Percentiles rank a stretch among this genome's conserved stretches.
Evolutionary conservation across 2,888 invertebrate species (phyloP).

Genomic region (Caenorhabditis sp.): DNA sequence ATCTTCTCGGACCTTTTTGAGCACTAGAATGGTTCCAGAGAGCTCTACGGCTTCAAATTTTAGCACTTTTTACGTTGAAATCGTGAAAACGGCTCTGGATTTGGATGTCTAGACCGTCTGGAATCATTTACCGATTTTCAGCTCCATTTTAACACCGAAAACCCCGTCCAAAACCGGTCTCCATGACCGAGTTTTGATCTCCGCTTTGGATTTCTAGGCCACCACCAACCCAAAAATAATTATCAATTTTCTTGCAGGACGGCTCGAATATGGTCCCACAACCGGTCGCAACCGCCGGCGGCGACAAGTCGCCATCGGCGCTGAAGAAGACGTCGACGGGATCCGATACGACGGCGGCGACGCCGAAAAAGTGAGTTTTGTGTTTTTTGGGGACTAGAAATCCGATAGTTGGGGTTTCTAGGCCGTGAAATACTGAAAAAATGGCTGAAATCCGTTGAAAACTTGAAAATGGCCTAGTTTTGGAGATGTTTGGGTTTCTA

Average conservation of each 20-base stretch:
- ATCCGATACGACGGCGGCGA: conserved; percentile 48
- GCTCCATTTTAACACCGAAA: background rate
- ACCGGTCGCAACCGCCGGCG: conserved; percentile 42
- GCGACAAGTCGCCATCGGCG: conserved; percentile 70
- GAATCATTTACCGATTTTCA: background rate
- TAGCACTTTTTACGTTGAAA: no score
- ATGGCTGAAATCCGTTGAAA: no score
- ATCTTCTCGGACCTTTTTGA: no score
- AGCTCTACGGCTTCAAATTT: no score
- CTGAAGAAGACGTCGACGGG: conserved; percentile 71
- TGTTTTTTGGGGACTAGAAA: background rate
- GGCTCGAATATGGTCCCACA: background rate
- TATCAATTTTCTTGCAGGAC: conserved; percentile 43
- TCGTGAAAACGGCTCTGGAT: no score
- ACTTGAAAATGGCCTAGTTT: background rate
- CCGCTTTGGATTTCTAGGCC: background rate
- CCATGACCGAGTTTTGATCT: background rate
- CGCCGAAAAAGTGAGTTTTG: conserved; percentile 45
- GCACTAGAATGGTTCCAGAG: no score
- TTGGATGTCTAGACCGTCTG: no score
- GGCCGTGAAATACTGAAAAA: background rate
- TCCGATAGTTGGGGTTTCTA: background rate
- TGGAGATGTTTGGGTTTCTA: background rate
- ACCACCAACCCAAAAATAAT: background rate
- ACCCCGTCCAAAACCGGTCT: background rate